These are phyloP conservation scores for Osmoderma eremita DNA, from an alignment of 2,888 invertebrate species.

Conservation along the genomic window DNA sequence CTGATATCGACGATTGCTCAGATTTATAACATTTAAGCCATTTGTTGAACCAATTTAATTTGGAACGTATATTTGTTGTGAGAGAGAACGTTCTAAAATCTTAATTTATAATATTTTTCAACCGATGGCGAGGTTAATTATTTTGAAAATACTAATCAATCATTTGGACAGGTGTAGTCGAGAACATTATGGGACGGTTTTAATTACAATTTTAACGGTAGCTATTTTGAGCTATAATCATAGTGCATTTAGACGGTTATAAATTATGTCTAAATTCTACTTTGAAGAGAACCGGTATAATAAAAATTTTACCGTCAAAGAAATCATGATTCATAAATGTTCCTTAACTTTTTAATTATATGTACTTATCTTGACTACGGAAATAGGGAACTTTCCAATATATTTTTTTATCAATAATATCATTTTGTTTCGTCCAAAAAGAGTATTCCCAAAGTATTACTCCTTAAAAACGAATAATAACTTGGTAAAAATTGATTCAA, in stretches of 20 bases:
- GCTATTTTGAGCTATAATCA: background rate
- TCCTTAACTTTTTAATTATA: no score
- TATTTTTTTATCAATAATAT: no score
- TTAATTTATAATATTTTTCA: background rate
- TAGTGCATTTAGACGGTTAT: background rate
- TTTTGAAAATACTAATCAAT: conserved; percentile 29
- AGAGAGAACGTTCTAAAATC: conserved; percentile 1
- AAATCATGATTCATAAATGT: background rate
- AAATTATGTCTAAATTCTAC: background rate
- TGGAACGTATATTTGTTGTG: conserved; percentile 5
- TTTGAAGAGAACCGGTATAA: background rate
- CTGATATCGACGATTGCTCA: background rate
- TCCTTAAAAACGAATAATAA: no score
- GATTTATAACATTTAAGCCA: background rate
- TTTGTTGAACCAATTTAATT: background rate
- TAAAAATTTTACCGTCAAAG: background rate
- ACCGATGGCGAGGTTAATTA: no score
- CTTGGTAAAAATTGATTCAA: no score
- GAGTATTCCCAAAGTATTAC: no score
- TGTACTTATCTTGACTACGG: no score
- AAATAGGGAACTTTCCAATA: no score
- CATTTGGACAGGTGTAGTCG: conserved; percentile 15
- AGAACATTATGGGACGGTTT: conserved; percentile 16
- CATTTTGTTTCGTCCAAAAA: no score
- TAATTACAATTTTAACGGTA: conserved; percentile 28